Conservation (phyloP, 1,140 invertebrate genomes). For the Anastatus disparis region DNA sequence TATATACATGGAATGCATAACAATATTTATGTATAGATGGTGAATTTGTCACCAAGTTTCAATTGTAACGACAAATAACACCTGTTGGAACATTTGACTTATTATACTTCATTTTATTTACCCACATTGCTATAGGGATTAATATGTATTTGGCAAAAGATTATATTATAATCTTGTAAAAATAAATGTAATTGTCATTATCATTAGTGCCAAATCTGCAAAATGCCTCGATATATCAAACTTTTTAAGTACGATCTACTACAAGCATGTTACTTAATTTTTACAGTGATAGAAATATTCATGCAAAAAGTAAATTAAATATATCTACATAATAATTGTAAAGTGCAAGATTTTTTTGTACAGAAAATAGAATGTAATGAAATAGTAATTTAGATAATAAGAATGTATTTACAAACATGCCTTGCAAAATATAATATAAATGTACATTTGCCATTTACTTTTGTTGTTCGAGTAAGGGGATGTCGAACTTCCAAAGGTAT, state of each 20-base stretch:
- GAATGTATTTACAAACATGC: constrained; percentile 26
- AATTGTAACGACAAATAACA: neutral
- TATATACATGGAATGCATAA: too few species aligned
- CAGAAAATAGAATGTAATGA: neutral
- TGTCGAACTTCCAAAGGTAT: neutral
- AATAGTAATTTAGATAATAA: too few species aligned
- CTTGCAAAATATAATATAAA: neutral
- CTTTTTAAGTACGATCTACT: neutral
- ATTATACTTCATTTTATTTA: neutral
- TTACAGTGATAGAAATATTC: too few species aligned
- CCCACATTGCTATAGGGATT: neutral
- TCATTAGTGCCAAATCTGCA: constrained; percentile 43
- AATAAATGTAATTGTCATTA: neutral
- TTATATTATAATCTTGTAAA: too few species aligned
- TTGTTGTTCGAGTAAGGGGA: constrained; percentile 3
- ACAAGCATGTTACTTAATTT: neutral
- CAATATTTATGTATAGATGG: too few species aligned
- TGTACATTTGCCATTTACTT: constrained; percentile 12
- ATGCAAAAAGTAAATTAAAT: too few species aligned
- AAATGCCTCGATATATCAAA: constrained; percentile 37
- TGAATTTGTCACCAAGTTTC: neutral
- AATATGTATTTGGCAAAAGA: neutral
- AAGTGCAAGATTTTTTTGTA: too few species aligned
- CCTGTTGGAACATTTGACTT: neutral
- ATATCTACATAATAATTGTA: too few species aligned